Base-by-base conservation (phyloP, 2,888 invertebrate species). In the Protophormia terraenovae region DNA sequence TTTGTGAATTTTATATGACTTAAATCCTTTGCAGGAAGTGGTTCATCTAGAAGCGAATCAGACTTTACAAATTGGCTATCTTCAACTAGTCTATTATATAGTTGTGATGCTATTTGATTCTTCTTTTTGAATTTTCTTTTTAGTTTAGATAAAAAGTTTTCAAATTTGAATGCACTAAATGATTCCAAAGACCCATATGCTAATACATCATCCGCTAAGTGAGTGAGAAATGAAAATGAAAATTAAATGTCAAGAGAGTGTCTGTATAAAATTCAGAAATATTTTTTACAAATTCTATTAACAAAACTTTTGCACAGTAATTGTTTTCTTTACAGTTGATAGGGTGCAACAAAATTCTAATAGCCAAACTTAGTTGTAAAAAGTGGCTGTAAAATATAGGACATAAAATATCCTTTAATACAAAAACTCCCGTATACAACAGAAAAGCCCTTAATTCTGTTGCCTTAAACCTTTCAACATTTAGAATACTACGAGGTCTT, bases 401-500 rank as follows among this genome's bases (percentile, higher is more conserved):
- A 45, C 76, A 69, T 55, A 71, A 69, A 72, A 83, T 29, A 8
- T 76, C 76, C 47, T 58, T 10, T 32, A 86, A 29, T 12, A 83
- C 60, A 16, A 80, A 53, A 35, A 75, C 32, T 35, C 69, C 77
- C n/a, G 76, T 85, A 45, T 85, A 85, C 22, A 86, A 47, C n/a
- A 83, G 64, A 45, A 82, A 79, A 2, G 50, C n/a, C 60, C 78
- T 79, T 14, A 84, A 60, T 47, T 84, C 84, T 24, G 76, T 80
- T 16, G 79, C 84, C 32, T 84, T 80, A 19, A 58, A 80, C 38
- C 83, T 58, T 38, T 83, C 84, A 58, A 84, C 19, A 38, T 80
- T 76, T 7, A 64, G 24, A 38, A 84, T 32, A 24, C 29, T 38
- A 53, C 80, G 67, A 29, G 80, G 80, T 66, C 19, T 50, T 53